phyloP scores from a whole-genome alignment of 2,888 invertebrate species.

The Cyaniris semiargus region DNA sequence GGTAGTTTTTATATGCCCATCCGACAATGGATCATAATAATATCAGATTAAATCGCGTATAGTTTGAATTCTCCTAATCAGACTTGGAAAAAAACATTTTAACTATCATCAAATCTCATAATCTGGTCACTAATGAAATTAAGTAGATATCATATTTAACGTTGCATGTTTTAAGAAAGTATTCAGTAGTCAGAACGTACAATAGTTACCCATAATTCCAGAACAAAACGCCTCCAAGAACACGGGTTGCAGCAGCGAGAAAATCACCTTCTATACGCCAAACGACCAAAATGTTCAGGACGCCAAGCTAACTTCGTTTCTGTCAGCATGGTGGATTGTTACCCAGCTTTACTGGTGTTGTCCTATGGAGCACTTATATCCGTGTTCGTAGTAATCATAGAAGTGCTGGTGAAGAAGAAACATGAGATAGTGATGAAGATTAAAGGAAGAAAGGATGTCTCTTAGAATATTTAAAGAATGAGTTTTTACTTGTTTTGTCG shows the following conservation, averaged over 20 bases:
- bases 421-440: slow-evolving; percentile 41
- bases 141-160: no score
- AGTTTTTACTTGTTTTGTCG: no score
- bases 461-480: background rate
- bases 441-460: background rate
- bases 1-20: no score
- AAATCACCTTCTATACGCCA: slow-evolving; percentile 81
- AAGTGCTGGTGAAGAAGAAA: slow-evolving; percentile 52
- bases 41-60: no score
- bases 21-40: no score
- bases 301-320: slow-evolving; percentile 83
- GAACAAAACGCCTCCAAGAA: slow-evolving; percentile 69
- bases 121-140: no score
- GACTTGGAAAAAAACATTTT: no score
- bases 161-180: no score
- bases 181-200: no score
- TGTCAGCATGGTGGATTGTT: slow-evolving; percentile 83
- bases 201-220: slow-evolving; percentile 43
- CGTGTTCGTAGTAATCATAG: slow-evolving; percentile 51
- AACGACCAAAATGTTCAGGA: slow-evolving; percentile 82
- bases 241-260: slow-evolving; percentile 82
- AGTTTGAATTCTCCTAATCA: no score
- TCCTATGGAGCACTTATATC: slow-evolving; percentile 59
- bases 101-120: no score
- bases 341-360: slow-evolving; percentile 66